Conservation (phyloP, 1,140 invertebrate species). For the Calliphora vicina region DNA sequence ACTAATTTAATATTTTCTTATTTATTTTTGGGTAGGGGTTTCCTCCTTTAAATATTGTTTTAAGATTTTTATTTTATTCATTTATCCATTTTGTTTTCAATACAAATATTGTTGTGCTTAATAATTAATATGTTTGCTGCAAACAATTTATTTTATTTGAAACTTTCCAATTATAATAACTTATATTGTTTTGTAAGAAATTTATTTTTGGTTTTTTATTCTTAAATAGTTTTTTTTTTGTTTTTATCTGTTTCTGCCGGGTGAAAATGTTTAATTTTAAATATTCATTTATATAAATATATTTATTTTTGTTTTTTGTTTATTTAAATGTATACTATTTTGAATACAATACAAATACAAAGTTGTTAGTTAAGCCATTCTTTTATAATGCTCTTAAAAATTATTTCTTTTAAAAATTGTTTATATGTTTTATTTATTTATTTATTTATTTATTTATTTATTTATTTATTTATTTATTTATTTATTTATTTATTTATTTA, state of each 20-base stretch:
- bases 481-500: slow-evolving; percentile 42
- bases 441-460: neutral
- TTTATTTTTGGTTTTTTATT: neutral
- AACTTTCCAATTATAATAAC: neutral
- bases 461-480: slow-evolving; percentile 40
- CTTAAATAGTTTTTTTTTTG: slow-evolving; percentile 16
- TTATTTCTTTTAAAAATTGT: slow-evolving; percentile 1
- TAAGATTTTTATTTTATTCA: neutral
- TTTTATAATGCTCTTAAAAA: slow-evolving; percentile 27
- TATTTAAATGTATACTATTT: neutral
- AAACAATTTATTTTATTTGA: slow-evolving; percentile 18
- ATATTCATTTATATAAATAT: neutral
- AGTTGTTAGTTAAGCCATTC: slow-evolving; percentile 5
- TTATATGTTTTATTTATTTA: slow-evolving; percentile 31
- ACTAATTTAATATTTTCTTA: neutral
- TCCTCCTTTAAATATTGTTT: neutral
- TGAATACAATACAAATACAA: slow-evolving; percentile 13
- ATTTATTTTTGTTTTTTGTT: neutral
- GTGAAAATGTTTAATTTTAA: neutral
- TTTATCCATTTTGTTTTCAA: neutral
- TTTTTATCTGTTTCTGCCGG: neutral
- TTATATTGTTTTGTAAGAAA: neutral
- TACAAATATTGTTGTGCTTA: slow-evolving; percentile 32
- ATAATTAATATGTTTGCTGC: slow-evolving; percentile 26
- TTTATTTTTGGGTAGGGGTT: neutral